Conservation (phyloP, 2,888 invertebrate species). For the Calliopum simillimum region DNA sequence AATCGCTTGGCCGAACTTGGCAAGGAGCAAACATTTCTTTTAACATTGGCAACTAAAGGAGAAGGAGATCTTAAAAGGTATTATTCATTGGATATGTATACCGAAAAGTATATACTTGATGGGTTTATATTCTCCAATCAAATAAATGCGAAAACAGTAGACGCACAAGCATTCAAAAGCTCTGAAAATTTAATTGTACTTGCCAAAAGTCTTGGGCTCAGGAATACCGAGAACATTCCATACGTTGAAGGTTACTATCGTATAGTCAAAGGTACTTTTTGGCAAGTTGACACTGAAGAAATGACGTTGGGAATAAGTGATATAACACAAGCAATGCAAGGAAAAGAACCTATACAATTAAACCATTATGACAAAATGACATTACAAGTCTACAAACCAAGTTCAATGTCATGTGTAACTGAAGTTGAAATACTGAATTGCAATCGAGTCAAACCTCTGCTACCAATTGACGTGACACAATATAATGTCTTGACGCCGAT, state of each 20-base stretch:
- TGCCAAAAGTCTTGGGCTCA: constrained; percentile 34
- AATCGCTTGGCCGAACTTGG: constrained; percentile 48
- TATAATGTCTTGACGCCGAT: constrained; percentile 48
- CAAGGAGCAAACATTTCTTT: constrained; percentile 39
- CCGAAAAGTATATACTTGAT: constrained; percentile 45
- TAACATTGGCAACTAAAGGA: constrained; percentile 41
- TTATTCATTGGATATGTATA: constrained; percentile 41
- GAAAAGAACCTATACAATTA: constrained; percentile 4
- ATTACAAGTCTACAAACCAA: constrained; percentile 34
- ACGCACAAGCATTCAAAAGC: constrained; percentile 12
- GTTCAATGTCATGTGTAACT: constrained; percentile 38
- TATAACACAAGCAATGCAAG: too few species aligned
- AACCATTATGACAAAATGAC: constrained; percentile 30
- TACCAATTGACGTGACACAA: constrained; percentile 48
- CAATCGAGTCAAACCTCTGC: constrained; percentile 42
- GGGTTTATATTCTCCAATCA: constrained; percentile 34
- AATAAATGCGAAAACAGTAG: not conserved
- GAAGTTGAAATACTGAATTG: constrained; percentile 44
- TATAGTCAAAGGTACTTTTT: constrained; percentile 41
- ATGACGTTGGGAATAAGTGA: constrained; percentile 28
- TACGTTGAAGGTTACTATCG: constrained; percentile 48
- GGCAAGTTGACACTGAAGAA: constrained; percentile 39
- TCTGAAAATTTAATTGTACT: constrained; percentile 40
- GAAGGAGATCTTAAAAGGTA: constrained; percentile 9
- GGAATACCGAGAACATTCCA: constrained; percentile 45